Evolutionary conservation across 1,140 invertebrate species (phyloP), one percentile per base, ranked within the genome.

Genomic region (Oncopodura yosiiana): DNA sequence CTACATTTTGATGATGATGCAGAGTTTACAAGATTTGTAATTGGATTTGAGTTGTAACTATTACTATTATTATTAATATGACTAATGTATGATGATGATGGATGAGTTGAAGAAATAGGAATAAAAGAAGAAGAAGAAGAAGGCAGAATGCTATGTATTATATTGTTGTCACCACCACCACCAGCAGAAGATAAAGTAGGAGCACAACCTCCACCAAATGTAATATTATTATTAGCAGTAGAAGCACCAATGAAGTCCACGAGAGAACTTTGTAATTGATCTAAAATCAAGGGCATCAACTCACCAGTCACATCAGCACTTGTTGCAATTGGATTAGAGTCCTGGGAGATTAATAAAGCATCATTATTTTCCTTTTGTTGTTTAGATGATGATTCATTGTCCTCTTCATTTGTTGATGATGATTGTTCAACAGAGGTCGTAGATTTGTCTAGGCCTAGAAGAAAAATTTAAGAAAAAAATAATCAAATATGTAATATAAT

Each of bases 241-340:
- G 30, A 36, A 11, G 30, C 45, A 54, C 43, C 48, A 54, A 36
- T 32, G 29, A 53, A 9, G 42, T 23, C 58, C 23, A 62, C 62
- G 46, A 66, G 58, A 37, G 66, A 67, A 45, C 56, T 62, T 49
- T 65, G 62, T 53, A 76, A 68, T 44, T 75, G 71, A 72, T 79
- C 75, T 66, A 81, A 74, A 63, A 81, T 73, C 64, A 78, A 76
- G 56, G 80, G 74, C 56, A 80, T 68, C 61, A 73, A 77, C 75
- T 76, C 75, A 77, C 75, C 75, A 26, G 60, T 61, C 43, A 60
- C 62, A 60, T 63, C 65, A 30, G 59, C 48, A n/a, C n/a, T n/a
- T n/a, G n/a, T n/a, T n/a, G n/a, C n/a, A n/a, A n/a, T n/a, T n/a
- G n/a, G n/a, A n/a, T n/a, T n/a, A n/a, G n/a, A n/a, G n/a, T n/a